Conservation (phyloP, 30 jellyfish, hydroid and myxozoan genomes). For the Aurelia coerulea region DNA sequence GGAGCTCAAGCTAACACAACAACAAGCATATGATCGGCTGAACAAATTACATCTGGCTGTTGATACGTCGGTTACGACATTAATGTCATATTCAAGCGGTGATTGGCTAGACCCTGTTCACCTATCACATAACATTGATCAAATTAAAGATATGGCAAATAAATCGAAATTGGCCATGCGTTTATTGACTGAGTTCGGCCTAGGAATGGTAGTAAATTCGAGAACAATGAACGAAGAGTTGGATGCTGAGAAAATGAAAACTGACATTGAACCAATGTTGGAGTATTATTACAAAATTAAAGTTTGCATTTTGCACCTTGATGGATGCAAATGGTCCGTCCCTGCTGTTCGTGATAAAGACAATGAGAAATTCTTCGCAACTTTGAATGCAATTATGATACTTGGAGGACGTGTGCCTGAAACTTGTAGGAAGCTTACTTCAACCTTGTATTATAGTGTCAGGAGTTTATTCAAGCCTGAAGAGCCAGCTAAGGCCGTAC, state of each 20-base stretch:
- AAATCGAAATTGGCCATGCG: constrained; percentile 87
- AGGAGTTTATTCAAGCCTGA: constrained; percentile 41
- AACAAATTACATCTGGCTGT: constrained; percentile 94
- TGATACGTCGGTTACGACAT: constrained; percentile 85
- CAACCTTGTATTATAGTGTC: constrained; percentile 60
- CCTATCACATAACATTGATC: constrained; percentile 42
- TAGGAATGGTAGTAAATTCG: constrained; percentile 88
- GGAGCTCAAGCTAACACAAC: constrained; percentile 71
- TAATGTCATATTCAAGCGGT: constrained; percentile 62
- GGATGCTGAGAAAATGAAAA: constrained; percentile 68
- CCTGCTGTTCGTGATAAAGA: constrained; percentile 64
- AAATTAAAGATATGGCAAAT: constrained; percentile 81
- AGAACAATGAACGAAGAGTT: constrained; percentile 36
- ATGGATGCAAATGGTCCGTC: constrained; percentile 84
- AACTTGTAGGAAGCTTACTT: constrained; percentile 73
- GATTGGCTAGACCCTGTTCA: constrained; percentile 82
- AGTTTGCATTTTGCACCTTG: constrained; percentile 91
- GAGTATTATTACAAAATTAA: constrained; percentile 90
- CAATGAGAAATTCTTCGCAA: constrained; percentile 91
- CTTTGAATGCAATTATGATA: constrained; percentile 95
- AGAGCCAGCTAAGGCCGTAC: neutral
- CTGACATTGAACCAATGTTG: constrained; percentile 83
- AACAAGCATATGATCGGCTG: constrained; percentile 87
- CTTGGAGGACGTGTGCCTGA: constrained; percentile 92
- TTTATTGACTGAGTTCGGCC: constrained; percentile 91